Conservation (phyloP, 2,888 invertebrate species). For the Drosophila algonquin region DNA sequence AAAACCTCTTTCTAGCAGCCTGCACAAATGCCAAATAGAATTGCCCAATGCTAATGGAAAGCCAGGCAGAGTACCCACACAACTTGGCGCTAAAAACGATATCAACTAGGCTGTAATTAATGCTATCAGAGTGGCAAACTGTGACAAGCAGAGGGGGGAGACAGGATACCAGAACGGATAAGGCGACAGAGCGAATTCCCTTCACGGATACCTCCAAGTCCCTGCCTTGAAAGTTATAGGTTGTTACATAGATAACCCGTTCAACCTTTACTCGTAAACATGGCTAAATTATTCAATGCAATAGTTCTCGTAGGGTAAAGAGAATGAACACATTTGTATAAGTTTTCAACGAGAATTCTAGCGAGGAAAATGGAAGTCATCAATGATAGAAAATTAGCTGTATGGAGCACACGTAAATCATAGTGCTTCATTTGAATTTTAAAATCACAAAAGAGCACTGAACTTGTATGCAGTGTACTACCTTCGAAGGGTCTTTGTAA, state of each 20-base stretch:
- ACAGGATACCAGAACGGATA: conserved; percentile 1
- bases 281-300: neutral
- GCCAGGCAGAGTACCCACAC: conserved; percentile 18
- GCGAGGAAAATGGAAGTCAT: too few relatives aligned
- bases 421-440: neutral
- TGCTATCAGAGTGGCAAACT: conserved; percentile 46
- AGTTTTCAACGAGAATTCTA: neutral
- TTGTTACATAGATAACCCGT: neutral
- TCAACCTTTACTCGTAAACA: neutral
- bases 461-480: neutral
- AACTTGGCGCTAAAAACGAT: conserved; percentile 16
- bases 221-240: conserved; percentile 6
- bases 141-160: conserved; percentile 31
- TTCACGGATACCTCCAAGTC: too few relatives aligned
- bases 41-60: conserved; percentile 51
- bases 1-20: conserved; percentile 13
- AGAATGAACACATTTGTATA: neutral
- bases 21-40: conserved; percentile 33
- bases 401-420: too few relatives aligned
- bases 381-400: too few relatives aligned
- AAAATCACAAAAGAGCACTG: neutral
- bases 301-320: neutral
- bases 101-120: conserved; percentile 55
- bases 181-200: neutral
- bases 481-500: too few relatives aligned